Conservation (phyloP, 1,140 invertebrate genomes). For the Macrobrachium rosenbergii region DNA sequence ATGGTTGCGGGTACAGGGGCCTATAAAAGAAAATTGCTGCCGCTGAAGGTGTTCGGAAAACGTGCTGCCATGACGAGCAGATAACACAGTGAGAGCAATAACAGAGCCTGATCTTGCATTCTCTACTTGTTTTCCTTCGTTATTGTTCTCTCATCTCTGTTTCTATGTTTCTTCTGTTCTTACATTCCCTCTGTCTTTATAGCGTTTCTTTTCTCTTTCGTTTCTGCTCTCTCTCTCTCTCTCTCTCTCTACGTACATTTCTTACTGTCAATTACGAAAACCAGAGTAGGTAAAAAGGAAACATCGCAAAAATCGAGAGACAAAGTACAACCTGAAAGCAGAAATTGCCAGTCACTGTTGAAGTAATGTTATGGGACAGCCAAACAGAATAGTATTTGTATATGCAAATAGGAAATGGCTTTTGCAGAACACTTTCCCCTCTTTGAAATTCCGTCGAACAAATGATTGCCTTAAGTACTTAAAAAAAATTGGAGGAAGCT, state of each 20-base stretch:
- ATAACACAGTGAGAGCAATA: background rate
- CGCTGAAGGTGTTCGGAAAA: background rate
- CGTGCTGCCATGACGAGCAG: background rate
- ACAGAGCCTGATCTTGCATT: background rate
- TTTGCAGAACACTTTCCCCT: no score
- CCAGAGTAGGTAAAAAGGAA: no score
- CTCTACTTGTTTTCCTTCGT: background rate
- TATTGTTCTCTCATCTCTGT: background rate
- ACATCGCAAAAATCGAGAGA: no score
- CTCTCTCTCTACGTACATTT: background rate
- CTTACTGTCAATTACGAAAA: background rate
- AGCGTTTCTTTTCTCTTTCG: background rate
- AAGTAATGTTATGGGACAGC: no score
- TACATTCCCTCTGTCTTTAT: background rate
- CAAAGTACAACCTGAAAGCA: no score
- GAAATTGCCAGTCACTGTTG: no score
- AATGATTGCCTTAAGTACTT: no score
- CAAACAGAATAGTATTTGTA: no score
- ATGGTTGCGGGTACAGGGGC: background rate
- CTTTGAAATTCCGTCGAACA: no score
- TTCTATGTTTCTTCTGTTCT: background rate
- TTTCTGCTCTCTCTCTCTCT: background rate
- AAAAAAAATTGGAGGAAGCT: no score
- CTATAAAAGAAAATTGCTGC: background rate
- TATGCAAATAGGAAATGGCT: no score